Conservation (phyloP, 2,888 invertebrate species). For the Netelia inedita region DNA sequence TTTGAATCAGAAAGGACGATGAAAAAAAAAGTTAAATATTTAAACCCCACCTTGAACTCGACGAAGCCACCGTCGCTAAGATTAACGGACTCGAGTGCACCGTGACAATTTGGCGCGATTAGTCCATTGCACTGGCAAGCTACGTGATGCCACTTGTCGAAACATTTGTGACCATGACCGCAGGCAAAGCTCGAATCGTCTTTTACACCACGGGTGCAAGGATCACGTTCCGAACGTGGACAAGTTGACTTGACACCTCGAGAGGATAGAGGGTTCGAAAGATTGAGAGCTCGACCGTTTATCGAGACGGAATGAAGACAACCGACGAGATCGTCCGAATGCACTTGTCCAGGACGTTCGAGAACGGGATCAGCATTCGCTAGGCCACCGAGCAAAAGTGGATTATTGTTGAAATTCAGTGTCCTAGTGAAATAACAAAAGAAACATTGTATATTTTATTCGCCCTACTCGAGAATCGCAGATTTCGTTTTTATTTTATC, state of each 20-base stretch:
- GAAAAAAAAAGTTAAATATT: not conserved
- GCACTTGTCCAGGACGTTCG: constrained; percentile 95
- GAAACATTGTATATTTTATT: not conserved
- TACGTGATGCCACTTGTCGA: constrained; percentile 93
- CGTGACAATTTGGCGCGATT: constrained; percentile 92
- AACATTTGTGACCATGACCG: constrained; percentile 89
- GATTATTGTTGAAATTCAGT: constrained; percentile 95
- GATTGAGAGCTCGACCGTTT: constrained; percentile 93
- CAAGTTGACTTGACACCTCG: constrained; percentile 92
- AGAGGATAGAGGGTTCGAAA: constrained; percentile 91
- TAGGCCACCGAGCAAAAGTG: constrained; percentile 94
- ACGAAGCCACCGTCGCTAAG: constrained; percentile 92
- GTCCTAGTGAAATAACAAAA: constrained; percentile 88
- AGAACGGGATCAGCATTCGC: constrained; percentile 94
- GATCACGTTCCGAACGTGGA: constrained; percentile 89
- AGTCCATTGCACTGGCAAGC: constrained; percentile 91
- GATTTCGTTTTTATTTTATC: not conserved
- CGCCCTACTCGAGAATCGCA: not conserved
- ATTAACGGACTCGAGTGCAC: constrained; percentile 92
- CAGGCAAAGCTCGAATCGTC: constrained; percentile 86
- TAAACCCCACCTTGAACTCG: constrained; percentile 87
- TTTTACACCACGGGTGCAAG: constrained; percentile 86
- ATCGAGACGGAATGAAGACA: constrained; percentile 96
- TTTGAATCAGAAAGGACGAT: not conserved
- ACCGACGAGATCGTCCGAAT: constrained; percentile 96